phyloP scores from a whole-genome alignment of 2,113 vertebrate genomes.

The Chlamydotis undulata region DNA sequence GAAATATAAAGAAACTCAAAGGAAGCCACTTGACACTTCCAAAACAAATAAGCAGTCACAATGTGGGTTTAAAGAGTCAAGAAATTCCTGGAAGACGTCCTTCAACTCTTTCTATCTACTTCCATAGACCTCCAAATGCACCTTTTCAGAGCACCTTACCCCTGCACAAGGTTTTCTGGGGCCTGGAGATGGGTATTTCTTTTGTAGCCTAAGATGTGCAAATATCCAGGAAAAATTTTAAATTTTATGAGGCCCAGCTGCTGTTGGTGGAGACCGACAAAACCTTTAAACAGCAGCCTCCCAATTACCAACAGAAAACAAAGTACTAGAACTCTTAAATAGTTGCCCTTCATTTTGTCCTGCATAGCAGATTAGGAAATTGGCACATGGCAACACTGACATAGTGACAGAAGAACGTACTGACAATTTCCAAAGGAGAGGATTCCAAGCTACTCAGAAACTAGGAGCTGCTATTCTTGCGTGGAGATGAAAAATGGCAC shows the following conservation, averaged over 20 bases:
- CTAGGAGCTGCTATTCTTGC: background rate
- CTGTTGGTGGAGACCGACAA: background rate
- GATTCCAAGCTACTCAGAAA: background rate
- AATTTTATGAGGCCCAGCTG: background rate
- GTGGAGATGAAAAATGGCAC: background rate
- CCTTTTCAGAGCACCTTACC: background rate
- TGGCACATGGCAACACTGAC: background rate
- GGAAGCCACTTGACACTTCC: background rate
- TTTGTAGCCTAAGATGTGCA: background rate
- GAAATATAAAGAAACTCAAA: background rate
- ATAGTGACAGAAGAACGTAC: background rate
- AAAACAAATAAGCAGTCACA: background rate
- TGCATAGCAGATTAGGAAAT: background rate
- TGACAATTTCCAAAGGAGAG: background rate
- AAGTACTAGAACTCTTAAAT: background rate
- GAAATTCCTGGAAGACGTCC: background rate
- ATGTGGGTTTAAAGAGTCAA: background rate
- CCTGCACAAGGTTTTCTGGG: background rate
- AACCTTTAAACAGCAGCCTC: background rate
- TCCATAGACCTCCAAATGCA: background rate
- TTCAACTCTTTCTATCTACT: background rate
- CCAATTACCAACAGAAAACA: background rate
- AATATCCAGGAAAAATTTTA: background rate
- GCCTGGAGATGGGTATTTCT: background rate
- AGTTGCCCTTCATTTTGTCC: background rate